These are phyloP conservation scores for Mus musculus DNA, from an alignment of 2,113 vertebrate genomes.

Conservation along the genomic window DNA sequence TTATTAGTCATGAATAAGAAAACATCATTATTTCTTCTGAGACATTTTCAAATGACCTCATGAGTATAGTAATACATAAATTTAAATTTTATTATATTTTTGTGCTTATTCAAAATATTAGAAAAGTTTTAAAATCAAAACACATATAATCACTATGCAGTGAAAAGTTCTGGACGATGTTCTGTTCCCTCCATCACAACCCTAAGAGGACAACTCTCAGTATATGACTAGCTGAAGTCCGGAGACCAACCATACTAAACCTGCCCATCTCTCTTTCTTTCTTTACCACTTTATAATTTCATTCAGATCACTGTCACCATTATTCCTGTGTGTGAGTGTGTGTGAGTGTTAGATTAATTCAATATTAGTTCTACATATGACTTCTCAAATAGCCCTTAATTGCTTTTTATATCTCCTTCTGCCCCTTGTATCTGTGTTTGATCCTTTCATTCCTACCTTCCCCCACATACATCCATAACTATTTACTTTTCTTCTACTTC, in stretches of 20 bases:
- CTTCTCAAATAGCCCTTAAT: neutral
- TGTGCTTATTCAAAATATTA: neutral
- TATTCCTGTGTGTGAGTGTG: no score
- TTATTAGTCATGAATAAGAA: conserved; percentile 74
- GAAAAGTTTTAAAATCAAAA: neutral
- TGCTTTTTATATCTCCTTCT: neutral
- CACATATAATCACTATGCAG: neutral
- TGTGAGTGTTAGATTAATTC: neutral
- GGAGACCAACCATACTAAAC: neutral
- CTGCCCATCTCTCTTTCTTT: no score
- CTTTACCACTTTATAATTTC: neutral
- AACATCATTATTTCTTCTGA: conserved; percentile 65
- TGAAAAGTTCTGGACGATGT: fast-evolving
- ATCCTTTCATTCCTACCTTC: neutral
- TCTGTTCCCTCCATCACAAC: fast-evolving
- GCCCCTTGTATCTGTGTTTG: neutral
- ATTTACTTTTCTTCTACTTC: neutral
- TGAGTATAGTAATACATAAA: neutral
- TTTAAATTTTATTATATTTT: neutral
- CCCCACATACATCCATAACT: neutral
- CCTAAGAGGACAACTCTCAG: fast-evolving
- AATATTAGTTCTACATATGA: neutral
- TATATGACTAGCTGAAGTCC: neutral
- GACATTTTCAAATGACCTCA: neutral
- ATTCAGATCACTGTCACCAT: neutral